phyloP scores from a whole-genome alignment of 2,113 vertebrate species.

The Pluvianellus socialis region DNA sequence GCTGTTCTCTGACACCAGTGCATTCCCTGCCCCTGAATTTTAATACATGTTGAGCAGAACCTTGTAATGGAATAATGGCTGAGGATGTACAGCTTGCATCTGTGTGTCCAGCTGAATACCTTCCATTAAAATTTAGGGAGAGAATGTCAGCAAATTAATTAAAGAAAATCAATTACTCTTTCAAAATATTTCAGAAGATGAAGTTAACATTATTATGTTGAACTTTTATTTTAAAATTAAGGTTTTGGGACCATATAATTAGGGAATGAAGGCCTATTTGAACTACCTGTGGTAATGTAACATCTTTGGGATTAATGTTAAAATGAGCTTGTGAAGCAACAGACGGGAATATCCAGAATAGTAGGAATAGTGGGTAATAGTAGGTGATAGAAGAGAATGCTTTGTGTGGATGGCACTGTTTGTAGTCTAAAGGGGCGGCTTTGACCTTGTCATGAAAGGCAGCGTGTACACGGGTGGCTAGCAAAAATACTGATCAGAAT shows the following conservation, averaged over 20 bases:
- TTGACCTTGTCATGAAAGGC: accelerated
- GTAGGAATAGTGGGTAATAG: not conserved
- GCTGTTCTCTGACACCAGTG: not conserved
- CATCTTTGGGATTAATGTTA: not conserved
- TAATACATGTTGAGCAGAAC: not conserved
- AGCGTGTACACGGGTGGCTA: not conserved
- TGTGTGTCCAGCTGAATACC: not conserved
- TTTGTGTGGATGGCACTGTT: too few species aligned
- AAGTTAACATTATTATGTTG: not conserved
- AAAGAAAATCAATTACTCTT: not conserved
- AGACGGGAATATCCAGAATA: not conserved
- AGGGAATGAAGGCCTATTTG: not conserved
- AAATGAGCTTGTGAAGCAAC: not conserved
- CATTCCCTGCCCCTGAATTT: not conserved
- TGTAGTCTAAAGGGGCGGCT: not conserved
- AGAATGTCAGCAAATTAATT: not conserved
- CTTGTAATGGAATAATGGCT: not conserved
- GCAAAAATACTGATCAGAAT: not conserved
- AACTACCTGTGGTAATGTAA: not conserved
- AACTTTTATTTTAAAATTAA: not conserved
- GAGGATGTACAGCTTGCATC: not conserved
- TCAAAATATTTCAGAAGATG: not conserved
- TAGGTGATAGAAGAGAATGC: not conserved
- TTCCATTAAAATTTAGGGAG: not conserved
- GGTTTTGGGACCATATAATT: not conserved